These are phyloP conservation scores for Grapholita molesta DNA, from an alignment of 1,140 invertebrate genomes.

Conservation along the genomic window DNA sequence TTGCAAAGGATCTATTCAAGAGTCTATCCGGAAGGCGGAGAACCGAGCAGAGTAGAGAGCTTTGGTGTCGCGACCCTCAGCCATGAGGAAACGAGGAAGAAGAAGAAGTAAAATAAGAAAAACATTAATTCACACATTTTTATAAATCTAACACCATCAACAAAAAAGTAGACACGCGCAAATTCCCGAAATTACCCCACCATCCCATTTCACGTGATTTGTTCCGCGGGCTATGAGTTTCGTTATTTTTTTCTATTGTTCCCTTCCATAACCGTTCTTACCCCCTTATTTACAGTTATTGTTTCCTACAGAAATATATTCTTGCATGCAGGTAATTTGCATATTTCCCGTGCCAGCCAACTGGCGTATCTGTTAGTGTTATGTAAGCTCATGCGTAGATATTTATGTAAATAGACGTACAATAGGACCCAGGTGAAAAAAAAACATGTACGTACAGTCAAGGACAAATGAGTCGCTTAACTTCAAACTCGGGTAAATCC, in stretches of 20 bases:
- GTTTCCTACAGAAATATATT: conserved; percentile 3
- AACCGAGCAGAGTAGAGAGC: too few species aligned
- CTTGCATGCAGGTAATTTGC: background rate
- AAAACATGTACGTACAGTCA: too few species aligned
- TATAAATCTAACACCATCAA: background rate
- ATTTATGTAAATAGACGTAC: background rate
- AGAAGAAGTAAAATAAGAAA: too few species aligned
- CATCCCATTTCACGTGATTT: background rate
- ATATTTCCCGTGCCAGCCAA: background rate
- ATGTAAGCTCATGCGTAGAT: background rate
- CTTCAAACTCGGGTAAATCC: too few species aligned
- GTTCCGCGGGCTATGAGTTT: background rate
- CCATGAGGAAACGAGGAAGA: too few species aligned
- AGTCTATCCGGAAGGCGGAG: too few species aligned
- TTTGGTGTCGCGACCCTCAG: too few species aligned
- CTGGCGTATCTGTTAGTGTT: background rate
- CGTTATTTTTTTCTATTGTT: background rate
- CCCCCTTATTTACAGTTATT: background rate
- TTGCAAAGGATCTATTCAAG: too few species aligned
- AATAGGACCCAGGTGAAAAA: background rate
- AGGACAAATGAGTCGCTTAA: too few species aligned
- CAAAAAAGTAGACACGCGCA: background rate
- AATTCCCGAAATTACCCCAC: background rate
- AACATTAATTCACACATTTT: background rate
- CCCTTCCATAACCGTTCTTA: background rate